phyloP scores from a whole-genome alignment of 64 coral and sea anemone genomes.

The Acropora yongei region DNA sequence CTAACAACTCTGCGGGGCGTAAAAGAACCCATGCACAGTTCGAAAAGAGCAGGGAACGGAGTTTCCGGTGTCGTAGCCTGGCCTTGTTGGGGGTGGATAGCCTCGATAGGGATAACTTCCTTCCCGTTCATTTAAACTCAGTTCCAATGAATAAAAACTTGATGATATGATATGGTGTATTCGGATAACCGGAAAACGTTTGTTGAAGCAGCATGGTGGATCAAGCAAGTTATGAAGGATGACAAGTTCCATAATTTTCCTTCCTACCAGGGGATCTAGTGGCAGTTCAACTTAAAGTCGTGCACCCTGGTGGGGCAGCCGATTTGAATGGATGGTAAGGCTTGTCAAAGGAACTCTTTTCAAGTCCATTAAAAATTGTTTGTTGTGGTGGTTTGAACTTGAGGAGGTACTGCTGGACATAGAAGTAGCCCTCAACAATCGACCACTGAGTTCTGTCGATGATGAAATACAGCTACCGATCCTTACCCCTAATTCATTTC shows the following conservation, averaged over 20 bases:
- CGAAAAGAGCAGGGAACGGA: no score
- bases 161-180: no score
- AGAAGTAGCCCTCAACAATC: slow-evolving; percentile 5
- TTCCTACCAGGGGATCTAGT: no score
- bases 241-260: neutral
- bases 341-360: slow-evolving; percentile 15
- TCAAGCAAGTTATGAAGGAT: slow-evolving; percentile 23
- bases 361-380: slow-evolving; percentile 12
- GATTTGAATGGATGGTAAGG: neutral
- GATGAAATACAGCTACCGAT: neutral
- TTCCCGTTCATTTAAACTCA: no score
- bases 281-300: no score
- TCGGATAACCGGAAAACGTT: neutral
- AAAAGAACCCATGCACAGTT: no score
- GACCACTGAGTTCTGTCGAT: no score
- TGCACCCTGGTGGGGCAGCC: neutral
- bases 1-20: no score
- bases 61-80: no score
- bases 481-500: neutral
- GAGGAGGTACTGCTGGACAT: slow-evolving; percentile 4
- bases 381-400: neutral
- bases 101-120: no score
- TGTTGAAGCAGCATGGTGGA: neutral
- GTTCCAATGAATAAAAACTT: no score
- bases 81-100: no score